Evolutionary conservation across 2,888 invertebrate genomes (phyloP).

Genomic region (Caradrina clavipalpis): DNA sequence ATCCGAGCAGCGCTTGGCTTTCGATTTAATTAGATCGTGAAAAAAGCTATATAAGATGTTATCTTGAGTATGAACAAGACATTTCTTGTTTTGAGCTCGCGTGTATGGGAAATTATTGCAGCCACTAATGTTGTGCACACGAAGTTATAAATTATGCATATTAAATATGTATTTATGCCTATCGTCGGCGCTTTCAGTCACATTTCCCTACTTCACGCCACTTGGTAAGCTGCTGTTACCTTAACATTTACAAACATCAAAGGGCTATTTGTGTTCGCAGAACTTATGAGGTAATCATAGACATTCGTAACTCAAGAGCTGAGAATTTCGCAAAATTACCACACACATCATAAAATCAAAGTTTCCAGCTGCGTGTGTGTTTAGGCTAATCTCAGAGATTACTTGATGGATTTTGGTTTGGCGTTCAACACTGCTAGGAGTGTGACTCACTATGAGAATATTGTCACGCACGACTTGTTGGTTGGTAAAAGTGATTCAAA

Average conservation of each 20-base stretch:
- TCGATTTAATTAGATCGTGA: slow-evolving; percentile 83
- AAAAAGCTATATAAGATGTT: slow-evolving; percentile 71
- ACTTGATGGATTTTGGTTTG: slow-evolving; percentile 45
- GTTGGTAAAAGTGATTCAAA: slow-evolving; percentile 8
- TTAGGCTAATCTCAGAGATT: slow-evolving; percentile 52
- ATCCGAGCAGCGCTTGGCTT: slow-evolving; percentile 75
- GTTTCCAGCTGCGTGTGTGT: slow-evolving; percentile 48
- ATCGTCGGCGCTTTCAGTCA: slow-evolving; percentile 42
- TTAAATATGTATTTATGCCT: slow-evolving; percentile 53
- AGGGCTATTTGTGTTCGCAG: slow-evolving; percentile 56
- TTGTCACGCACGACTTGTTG: slow-evolving; percentile 10
- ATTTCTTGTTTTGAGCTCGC: slow-evolving; percentile 53
- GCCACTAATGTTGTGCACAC: slow-evolving; percentile 35
- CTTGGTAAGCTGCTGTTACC: slow-evolving; percentile 48
- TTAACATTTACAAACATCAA: slow-evolving; percentile 60
- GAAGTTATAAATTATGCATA: slow-evolving; percentile 45
- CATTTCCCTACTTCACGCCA: slow-evolving; percentile 45
- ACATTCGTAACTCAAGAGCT: slow-evolving; percentile 48
- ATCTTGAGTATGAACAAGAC: slow-evolving; percentile 53
- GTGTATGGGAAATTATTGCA: slow-evolving; percentile 40
- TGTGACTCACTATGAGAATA: slow-evolving; percentile 15
- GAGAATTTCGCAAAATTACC: slow-evolving; percentile 59
- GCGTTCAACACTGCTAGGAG: slow-evolving; percentile 26
- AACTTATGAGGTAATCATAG: slow-evolving; percentile 61
- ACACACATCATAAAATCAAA: slow-evolving; percentile 57